Evolutionary conservation across 2,113 vertebrate genomes (phyloP).

Genomic region (Pipa parva): DNA sequence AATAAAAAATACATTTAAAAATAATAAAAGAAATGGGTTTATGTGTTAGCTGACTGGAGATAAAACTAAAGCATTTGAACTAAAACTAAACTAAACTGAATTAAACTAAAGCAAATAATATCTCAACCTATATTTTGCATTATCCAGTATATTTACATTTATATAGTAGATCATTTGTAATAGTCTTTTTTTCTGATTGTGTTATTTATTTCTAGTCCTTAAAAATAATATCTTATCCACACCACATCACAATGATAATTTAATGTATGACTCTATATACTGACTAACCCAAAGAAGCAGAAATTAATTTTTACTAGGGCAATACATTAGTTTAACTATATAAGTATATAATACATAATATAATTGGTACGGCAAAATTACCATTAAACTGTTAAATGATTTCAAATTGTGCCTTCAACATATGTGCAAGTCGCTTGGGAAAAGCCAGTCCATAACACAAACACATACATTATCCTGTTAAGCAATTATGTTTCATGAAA

Average conservation of each 20-base stretch:
- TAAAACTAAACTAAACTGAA: too few species aligned
- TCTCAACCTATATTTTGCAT: too few species aligned
- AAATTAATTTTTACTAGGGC: neutral
- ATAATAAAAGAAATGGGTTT: too few species aligned
- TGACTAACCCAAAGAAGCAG: neutral
- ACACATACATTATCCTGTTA: neutral
- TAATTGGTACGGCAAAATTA: neutral
- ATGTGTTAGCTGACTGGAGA: too few species aligned
- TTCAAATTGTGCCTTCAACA: neutral
- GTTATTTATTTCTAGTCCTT: too few species aligned
- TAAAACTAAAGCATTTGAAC: too few species aligned
- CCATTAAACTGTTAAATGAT: neutral
- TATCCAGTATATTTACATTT: too few species aligned
- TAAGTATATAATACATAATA: neutral
- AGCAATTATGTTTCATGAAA: neutral
- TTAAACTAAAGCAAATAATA: too few species aligned
- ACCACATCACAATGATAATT: neutral
- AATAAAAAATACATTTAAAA: too few species aligned
- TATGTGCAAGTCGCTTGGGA: neutral
- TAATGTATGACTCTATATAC: too few species aligned
- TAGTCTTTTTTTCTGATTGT: too few species aligned
- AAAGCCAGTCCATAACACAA: neutral
- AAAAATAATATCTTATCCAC: neutral
- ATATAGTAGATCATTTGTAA: too few species aligned
- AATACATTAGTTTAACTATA: neutral